Evolutionary conservation across 2,888 invertebrate species (phyloP), one percentile per base, ranked within the genome.

Genomic region (Oasisia sp.): DNA sequence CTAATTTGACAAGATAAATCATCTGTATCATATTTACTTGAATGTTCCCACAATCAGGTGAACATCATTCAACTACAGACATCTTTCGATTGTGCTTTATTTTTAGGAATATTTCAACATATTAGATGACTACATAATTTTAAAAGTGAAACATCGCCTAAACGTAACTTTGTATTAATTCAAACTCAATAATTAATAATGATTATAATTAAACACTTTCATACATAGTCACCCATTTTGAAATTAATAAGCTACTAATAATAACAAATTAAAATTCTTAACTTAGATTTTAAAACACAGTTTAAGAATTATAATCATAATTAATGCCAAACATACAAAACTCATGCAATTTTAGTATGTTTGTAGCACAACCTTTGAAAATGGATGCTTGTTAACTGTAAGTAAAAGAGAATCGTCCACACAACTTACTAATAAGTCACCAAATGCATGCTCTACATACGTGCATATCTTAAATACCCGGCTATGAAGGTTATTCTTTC

Each of bases 341-440:
- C 74, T n/a, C 74, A 74, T 74, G 74, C 74, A n/a, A 74, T 74
- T 74, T 74, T 74, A 74, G 74, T 74, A 74, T n/a, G 11, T 56
- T 74, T 27, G 7, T 14, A 27, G 74, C 74, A 74, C 74, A 74
- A 74, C 7, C 74, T 74, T 74, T 74, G 74, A 74, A 74, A 74
- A 74, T 27, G 7, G 74, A 74, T 27, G 74, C 74, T 56, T 56
- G 56, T 56, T 56, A 56, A 56, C 56, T n/a, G 74, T 74, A n/a
- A 74, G 74, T 74, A 74, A 74, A 74, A 74, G 7, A 74, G 74
- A 74, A 74, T n/a, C 27, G n/a, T 7, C 74, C 74, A 74, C 74
- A 74, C 27, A n/a, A 7, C 74, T 74, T 74, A 74, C 74, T 74
- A 19, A 3, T 7, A 27, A 74, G 74, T 74, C n/a, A 74, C 74